Base-by-base conservation (phyloP, 2,888 invertebrate species). In the Lochmaea crataegi region DNA sequence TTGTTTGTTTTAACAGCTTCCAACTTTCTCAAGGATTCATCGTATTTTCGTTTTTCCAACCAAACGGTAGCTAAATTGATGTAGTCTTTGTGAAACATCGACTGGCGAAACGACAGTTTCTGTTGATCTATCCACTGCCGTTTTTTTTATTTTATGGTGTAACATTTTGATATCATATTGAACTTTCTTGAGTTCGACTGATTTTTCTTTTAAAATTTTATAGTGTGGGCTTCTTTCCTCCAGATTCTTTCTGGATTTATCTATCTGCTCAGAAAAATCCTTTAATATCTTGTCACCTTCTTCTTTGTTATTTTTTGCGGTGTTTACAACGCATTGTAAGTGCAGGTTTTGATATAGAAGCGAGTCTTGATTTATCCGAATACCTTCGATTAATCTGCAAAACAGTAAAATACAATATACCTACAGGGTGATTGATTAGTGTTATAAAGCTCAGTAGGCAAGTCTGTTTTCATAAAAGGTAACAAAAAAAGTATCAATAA, bases 181-280 rank as follows among this genome's bases (percentile, higher is more conserved):
- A 32, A 48, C 22, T 56, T 68, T 65, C 18, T 68, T 57, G 10
- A 76, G 67, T 57, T 76, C 72, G 12, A 14, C 56, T 63, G 48
- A 67, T 53, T 75, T 73, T 65, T 70, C 68, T 9, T 68, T 68
- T 9, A 77, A 70, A 5, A 58, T 68, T 74, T 73, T 56, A 60
- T 75, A 6, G 41, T 65, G n/a, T 22, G 77, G 77, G 60, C 72
- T 75, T 2, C 57, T 72, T 2, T 51, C 51, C 41, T 71, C 71
- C 16, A 77, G 66, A 18, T 68, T 68, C 41, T 70, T 66, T 65
- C 70, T 74, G 42, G 66, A 63, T 18, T 56, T 67, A 56, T 75
- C 58, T 14, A 66, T 51, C 16, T 75, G 41, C 32, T 68, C 18
- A 0, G 26, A 42, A 56, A 68, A 72, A 45, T 75, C 71, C 7